These are phyloP conservation scores for Palythoa heliodiscus DNA, from an alignment of 92 coral and sea anemone species.

Conservation along the genomic window DNA sequence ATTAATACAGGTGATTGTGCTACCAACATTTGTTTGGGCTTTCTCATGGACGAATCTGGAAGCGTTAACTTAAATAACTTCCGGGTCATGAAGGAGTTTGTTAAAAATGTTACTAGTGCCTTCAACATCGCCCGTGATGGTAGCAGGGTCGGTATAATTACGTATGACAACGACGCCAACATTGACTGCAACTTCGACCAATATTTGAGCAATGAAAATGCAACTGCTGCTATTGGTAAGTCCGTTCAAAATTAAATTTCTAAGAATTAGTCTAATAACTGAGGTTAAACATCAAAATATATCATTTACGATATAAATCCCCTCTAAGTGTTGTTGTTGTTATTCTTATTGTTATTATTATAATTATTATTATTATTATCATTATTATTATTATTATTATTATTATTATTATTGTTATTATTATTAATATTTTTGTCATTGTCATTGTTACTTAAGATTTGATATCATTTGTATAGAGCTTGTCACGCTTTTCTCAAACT, in stretches of 20 bases:
- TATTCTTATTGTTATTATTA: too few species aligned
- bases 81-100: conserved; percentile 9
- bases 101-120: neutral
- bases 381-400: too few species aligned
- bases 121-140: neutral
- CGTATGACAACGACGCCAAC: neutral
- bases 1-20: conserved; percentile 21
- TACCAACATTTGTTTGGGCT: neutral
- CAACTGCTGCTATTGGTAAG: neutral
- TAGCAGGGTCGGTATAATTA: conserved; percentile 17
- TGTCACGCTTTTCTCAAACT: too few species aligned
- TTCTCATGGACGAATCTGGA: conserved; percentile 9
- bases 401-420: too few species aligned
- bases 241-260: neutral
- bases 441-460: too few species aligned
- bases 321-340: too few species aligned
- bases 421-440: too few species aligned
- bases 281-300: too few species aligned
- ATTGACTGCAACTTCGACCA: conserved; percentile 6
- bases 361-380: too few species aligned
- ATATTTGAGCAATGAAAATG: neutral
- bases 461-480: too few species aligned
- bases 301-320: too few species aligned
- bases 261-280: too few species aligned
- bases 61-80: neutral